Percentiles rank a stretch among this genome's conserved stretches.
phyloP scores from a whole-genome alignment of 2,797 vertebrate species.

The Apodemus agrarius region DNA sequence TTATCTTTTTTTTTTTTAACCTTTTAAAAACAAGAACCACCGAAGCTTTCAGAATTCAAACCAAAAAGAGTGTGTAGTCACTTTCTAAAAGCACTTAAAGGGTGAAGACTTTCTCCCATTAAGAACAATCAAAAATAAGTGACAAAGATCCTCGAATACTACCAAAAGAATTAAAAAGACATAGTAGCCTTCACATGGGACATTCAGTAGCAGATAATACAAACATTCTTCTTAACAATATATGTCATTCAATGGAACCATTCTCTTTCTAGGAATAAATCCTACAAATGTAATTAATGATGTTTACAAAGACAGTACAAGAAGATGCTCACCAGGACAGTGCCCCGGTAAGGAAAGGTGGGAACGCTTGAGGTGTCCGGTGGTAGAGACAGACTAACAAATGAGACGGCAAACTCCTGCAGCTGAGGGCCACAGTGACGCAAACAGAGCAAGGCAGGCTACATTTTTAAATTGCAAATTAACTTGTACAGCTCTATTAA shows the following conservation, averaged over 20 bases:
- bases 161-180: neutral
- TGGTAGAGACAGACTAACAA: neutral
- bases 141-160: neutral
- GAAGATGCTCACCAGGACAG: neutral
- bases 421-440: neutral
- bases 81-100: neutral
- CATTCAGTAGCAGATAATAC: constrained; percentile 7
- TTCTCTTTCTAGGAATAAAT: neutral
- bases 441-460: neutral
- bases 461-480: neutral
- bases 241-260: neutral
- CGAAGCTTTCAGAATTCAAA: constrained; percentile 33
- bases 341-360: neutral
- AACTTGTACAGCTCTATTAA: neutral
- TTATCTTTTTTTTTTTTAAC: neutral
- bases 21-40: neutral
- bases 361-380: neutral
- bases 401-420: fast-evolving
- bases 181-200: neutral
- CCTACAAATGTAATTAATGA: neutral
- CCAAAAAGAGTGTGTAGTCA: neutral
- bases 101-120: neutral
- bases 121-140: neutral
- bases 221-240: neutral
- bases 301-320: neutral